Conservation (phyloP, 2,113 vertebrate genomes). For the Nothoprocta pentlandii region DNA sequence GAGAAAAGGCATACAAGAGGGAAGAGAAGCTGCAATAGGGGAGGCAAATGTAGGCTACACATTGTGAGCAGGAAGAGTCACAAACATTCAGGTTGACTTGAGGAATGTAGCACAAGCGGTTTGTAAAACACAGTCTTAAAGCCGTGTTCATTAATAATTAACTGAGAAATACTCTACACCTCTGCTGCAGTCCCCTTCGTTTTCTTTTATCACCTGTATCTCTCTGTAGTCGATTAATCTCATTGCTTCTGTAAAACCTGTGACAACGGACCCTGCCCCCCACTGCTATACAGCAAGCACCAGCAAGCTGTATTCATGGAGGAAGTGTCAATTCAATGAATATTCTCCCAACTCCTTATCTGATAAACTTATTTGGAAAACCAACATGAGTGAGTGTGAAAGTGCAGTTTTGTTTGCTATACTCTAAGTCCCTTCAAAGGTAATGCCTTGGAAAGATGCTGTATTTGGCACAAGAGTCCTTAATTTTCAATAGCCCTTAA, state of each 20-base stretch:
- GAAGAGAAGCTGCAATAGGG: not conserved
- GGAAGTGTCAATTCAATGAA: not conserved
- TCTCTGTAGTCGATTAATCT: not conserved
- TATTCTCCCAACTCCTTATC: not conserved
- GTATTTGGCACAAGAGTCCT: not conserved
- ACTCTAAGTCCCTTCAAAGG: not conserved
- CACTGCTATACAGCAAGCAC: rapidly evolving
- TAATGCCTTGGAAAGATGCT: not conserved
- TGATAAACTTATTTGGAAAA: not conserved
- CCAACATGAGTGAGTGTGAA: not conserved
- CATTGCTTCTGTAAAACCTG: not conserved
- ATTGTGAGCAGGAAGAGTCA: not conserved
- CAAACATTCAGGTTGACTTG: not conserved
- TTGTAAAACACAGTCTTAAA: not conserved
- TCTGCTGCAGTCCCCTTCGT: not conserved
- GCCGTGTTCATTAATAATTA: not conserved
- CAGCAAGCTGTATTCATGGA: rapidly evolving
- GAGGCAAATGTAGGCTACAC: not conserved
- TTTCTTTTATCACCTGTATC: not conserved
- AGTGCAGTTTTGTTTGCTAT: not conserved
- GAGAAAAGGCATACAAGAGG: not conserved
- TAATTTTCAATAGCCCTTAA: not conserved
- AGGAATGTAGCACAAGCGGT: not conserved
- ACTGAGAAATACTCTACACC: not conserved
- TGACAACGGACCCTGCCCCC: not conserved